Percentiles rank a stretch among this genome's conserved stretches.
Conservation (phyloP, 2,113 vertebrate species). For the Syngnathus floridae region DNA sequence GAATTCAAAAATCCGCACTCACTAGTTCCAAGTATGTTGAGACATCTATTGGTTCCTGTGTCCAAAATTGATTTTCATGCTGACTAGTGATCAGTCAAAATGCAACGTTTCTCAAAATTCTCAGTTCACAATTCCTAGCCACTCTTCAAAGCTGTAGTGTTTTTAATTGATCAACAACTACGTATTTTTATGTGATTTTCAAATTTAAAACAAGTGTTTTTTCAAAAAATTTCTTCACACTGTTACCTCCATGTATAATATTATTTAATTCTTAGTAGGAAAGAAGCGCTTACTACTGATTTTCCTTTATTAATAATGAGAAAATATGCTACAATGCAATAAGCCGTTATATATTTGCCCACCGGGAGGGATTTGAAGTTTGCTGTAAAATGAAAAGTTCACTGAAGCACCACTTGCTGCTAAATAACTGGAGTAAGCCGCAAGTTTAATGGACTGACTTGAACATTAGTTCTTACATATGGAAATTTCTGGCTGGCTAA, state of each 20-base stretch:
- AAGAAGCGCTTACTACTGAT: background rate
- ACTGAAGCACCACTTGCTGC: background rate
- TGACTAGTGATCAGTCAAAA: background rate
- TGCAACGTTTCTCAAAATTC: background rate
- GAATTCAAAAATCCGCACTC: background rate
- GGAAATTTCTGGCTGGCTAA: slow-evolving; percentile 10
- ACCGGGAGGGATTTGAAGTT: background rate
- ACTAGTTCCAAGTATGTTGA: background rate
- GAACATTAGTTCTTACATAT: slow-evolving; percentile 2
- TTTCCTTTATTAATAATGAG: background rate
- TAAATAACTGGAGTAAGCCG: background rate
- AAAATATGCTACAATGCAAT: slow-evolving; percentile 14
- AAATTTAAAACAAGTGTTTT: background rate
- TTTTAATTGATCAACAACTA: background rate
- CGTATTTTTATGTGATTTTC: background rate
- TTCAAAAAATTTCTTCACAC: slow-evolving; percentile 3
- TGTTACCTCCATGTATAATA: background rate
- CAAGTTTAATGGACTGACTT: background rate
- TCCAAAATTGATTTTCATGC: background rate
- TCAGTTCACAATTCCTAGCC: background rate
- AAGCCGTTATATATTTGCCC: slow-evolving; percentile 12
- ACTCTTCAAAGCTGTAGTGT: background rate
- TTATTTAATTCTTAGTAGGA: background rate
- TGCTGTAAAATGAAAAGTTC: slow-evolving; percentile 1
- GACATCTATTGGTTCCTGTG: background rate